These are phyloP conservation scores for Ibycter americanus DNA, from an alignment of 2,797 vertebrate species.

Conservation along the genomic window DNA sequence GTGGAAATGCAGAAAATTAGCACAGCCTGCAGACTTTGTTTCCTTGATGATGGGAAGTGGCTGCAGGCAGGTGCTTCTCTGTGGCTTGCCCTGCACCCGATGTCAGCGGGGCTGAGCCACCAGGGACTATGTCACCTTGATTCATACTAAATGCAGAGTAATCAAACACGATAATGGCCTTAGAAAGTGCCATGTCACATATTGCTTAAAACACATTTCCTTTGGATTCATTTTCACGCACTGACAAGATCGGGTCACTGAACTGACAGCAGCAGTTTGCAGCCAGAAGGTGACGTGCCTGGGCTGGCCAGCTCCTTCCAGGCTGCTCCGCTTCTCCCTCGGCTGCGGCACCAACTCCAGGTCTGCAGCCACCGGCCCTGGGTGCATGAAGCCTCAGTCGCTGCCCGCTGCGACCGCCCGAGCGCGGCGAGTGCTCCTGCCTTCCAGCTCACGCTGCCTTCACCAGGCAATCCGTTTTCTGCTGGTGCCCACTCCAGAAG, in stretches of 20 bases:
- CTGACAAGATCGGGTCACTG: background rate
- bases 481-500: background rate
- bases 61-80: background rate
- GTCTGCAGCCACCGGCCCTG: background rate
- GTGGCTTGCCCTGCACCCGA: background rate
- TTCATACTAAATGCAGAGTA: rapidly evolving
- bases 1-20: background rate
- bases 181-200: background rate
- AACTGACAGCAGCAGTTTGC: background rate
- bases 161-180: background rate
- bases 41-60: background rate
- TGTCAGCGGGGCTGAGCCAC: background rate
- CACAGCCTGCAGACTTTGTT: background rate
- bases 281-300: background rate
- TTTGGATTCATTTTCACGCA: rapidly evolving
- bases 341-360: background rate
- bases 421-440: background rate
- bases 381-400: rapidly evolving
- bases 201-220: background rate
- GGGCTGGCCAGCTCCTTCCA: background rate
- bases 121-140: background rate
- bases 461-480: background rate
- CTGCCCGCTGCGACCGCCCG: background rate
- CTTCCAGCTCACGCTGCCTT: background rate
- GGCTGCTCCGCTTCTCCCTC: background rate